phyloP scores from a whole-genome alignment of 2,113 vertebrate genomes.

The Acanthisitta chloris region DNA sequence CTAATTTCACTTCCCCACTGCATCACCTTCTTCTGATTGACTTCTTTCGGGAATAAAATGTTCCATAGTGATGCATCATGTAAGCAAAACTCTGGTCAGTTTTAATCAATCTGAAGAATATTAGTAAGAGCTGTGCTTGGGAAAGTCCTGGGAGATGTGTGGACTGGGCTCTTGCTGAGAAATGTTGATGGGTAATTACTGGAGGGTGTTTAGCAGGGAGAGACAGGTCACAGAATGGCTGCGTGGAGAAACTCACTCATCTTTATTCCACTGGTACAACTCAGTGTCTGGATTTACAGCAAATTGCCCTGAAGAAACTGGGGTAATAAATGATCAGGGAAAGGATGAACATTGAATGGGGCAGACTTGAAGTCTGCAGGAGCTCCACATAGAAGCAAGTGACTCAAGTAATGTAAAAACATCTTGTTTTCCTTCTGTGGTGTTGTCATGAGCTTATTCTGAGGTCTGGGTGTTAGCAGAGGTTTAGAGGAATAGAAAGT shows the following conservation, averaged over 20 bases:
- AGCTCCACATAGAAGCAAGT: not conserved
- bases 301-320: not conserved
- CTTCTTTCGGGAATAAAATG: not conserved
- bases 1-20: not conserved
- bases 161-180: slow-evolving; percentile 35
- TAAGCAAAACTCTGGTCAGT: slow-evolving; percentile 28
- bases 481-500: slow-evolving; percentile 40
- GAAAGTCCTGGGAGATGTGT: not conserved
- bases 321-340: not conserved
- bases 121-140: not conserved
- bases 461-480: not conserved
- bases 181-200: slow-evolving; percentile 48
- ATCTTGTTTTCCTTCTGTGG: not conserved
- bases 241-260: not conserved
- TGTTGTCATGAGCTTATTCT: not conserved
- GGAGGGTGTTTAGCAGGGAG: slow-evolving; percentile 10
- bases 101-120: slow-evolving; percentile 37
- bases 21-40: not conserved
- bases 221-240: not conserved
- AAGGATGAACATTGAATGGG: not conserved
- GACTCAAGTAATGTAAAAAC: not conserved
- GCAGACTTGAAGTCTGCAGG: not conserved
- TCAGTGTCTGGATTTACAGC: not conserved
- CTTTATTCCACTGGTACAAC: not conserved
- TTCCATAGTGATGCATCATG: not conserved